Conservation (phyloP, 2,113 vertebrate species). For the Rhinopithecus roxellana region DNA sequence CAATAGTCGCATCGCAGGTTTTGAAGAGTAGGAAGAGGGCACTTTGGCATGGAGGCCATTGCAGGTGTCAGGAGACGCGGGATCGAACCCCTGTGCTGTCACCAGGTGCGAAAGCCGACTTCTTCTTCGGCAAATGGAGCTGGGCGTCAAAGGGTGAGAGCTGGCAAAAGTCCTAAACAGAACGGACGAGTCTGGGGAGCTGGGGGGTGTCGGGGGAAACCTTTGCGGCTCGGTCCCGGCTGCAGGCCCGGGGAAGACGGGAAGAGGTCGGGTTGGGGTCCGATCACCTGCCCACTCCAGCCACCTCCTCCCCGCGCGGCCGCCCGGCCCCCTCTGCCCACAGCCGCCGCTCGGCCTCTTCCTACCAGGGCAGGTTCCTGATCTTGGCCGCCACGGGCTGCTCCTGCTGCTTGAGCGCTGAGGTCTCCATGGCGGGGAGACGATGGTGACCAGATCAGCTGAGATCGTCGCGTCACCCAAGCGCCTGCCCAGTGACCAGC, state of each 20-base stretch:
- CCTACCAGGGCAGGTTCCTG: conserved; percentile 83
- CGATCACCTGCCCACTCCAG: background rate
- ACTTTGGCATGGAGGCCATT: background rate
- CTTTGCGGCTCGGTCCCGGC: background rate
- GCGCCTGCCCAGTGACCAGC: accelerated
- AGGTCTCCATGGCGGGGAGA: conserved; percentile 63
- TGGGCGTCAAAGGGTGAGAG: background rate
- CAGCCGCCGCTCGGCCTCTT: background rate
- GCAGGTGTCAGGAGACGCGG: background rate
- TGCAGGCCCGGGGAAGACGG: background rate
- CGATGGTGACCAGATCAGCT: accelerated
- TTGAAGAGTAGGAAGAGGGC: background rate
- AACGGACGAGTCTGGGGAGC: background rate
- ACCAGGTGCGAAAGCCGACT: background rate
- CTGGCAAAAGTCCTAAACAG: background rate
- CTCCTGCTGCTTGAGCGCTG: conserved; percentile 23
- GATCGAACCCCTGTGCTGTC: background rate
- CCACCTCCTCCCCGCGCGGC: background rate
- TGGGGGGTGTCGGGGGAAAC: background rate
- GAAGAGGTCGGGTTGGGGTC: background rate
- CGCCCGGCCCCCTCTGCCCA: background rate
- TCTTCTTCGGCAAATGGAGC: background rate
- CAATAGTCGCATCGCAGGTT: background rate
- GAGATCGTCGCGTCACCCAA: accelerated
- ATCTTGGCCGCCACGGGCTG: conserved; percentile 48